Evolutionary conservation across 2,113 vertebrate species (phyloP).

Genomic region (Butorides virescens): DNA sequence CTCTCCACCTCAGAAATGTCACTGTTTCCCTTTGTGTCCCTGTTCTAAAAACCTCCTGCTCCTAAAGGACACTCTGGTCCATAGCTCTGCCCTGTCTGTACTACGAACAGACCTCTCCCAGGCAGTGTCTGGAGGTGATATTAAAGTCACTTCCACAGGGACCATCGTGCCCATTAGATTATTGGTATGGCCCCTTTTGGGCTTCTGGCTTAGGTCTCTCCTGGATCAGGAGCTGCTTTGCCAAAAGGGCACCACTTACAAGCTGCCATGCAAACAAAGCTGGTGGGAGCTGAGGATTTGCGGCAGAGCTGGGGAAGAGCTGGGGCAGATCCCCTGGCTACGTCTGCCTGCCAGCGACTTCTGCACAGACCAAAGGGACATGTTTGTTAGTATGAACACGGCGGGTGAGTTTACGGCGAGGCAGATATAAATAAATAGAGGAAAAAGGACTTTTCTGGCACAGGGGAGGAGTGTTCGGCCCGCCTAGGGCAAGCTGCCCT

Average conservation of each 20-base stretch:
- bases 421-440: conserved; percentile 29
- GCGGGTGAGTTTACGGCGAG: background rate
- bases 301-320: background rate
- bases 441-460: conserved; percentile 18
- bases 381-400: background rate
- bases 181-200: background rate
- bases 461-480: background rate
- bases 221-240: background rate
- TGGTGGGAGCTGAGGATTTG: background rate
- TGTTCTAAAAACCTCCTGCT: background rate
- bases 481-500: background rate
- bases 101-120: accelerated
- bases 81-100: background rate
- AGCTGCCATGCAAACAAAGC: background rate
- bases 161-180: accelerated
- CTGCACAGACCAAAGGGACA: background rate
- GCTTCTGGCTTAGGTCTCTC: background rate
- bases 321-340: background rate
- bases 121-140: background rate
- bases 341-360: background rate
- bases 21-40: background rate
- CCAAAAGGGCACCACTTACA: background rate
- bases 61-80: background rate
- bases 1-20: background rate
- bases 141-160: background rate